phyloP scores from a whole-genome alignment of 2,113 vertebrate species.

The Aplodontia rufa region DNA sequence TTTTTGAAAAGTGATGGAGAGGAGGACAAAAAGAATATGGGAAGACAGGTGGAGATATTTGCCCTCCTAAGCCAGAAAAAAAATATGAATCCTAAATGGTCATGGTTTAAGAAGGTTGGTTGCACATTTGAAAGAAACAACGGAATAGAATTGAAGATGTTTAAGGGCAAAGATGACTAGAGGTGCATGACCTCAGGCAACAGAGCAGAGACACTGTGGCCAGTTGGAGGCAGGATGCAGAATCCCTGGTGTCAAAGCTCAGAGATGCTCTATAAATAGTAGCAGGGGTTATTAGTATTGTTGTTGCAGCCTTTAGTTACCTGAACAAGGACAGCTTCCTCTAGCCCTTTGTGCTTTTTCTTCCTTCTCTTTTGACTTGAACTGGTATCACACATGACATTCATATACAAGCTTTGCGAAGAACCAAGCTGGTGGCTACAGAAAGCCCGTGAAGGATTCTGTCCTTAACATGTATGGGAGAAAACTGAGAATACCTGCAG shows the following conservation, averaged over 20 bases:
- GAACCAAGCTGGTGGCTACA: not conserved
- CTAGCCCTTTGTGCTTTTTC: not conserved
- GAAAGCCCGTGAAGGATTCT: not conserved
- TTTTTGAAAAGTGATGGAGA: slow-evolving; percentile 38
- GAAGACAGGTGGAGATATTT: not conserved
- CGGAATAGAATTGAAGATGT: not conserved
- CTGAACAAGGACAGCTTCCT: not conserved
- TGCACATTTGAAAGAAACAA: slow-evolving; percentile 16
- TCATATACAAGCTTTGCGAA: not conserved
- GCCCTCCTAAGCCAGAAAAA: not conserved
- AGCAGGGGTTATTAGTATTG: not conserved
- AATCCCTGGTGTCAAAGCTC: not conserved
- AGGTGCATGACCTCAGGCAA: not conserved
- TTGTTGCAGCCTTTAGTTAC: not conserved
- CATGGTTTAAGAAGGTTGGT: not conserved
- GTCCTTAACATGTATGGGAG: not conserved
- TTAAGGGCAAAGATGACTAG: not conserved
- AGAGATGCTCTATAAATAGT: not conserved
- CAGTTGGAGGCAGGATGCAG: not conserved
- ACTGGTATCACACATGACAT: not conserved
- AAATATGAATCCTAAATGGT: not conserved
- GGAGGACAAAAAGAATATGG: not conserved
- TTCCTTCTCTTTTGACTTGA: not conserved
- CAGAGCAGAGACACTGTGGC: not conserved
- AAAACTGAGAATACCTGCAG: not conserved